phyloP scores from a whole-genome alignment of 1,140 invertebrate species.

The Drosophila mayri region DNA sequence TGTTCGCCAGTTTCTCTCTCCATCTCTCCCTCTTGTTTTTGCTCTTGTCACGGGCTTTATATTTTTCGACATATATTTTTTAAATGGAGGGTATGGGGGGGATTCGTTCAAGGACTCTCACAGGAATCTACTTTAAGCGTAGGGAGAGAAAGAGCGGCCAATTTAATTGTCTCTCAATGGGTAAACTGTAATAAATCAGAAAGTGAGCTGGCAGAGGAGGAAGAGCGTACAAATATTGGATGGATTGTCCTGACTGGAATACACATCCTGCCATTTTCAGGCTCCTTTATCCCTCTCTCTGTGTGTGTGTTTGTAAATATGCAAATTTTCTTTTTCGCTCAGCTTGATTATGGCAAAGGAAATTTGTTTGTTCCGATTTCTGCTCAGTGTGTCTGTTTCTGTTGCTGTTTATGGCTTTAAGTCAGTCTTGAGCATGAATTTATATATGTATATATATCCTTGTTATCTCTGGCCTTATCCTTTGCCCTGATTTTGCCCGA shows the following conservation, averaged over 20 bases:
- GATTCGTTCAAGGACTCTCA: constrained; percentile 1
- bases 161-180: constrained; percentile 71
- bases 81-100: not conserved
- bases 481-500: not conserved
- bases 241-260: constrained; percentile 32
- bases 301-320: constrained; percentile 52
- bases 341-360: constrained; percentile 52
- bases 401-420: constrained; percentile 21
- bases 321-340: constrained; percentile 64
- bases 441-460: constrained; percentile 1
- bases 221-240: constrained; percentile 33
- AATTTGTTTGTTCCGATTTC: constrained; percentile 44
- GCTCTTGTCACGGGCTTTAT: constrained; percentile 59
- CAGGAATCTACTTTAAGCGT: constrained; percentile 21
- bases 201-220: not conserved
- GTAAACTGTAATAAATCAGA: constrained; percentile 68
- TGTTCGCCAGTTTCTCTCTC: constrained; percentile 22
- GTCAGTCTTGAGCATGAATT: constrained; percentile 15
- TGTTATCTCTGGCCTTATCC: not conserved
- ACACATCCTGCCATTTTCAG: constrained; percentile 20
- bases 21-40: constrained; percentile 38
- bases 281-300: not conserved
- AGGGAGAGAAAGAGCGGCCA: constrained; percentile 9
- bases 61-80: constrained; percentile 66
- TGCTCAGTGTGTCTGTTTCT: not conserved